A percentile compares a stretch with the other conserved stretches of the same genome.
These are phyloP conservation scores for Argya squamiceps DNA, from an alignment of 2,797 vertebrate species.

Conservation along the genomic window DNA sequence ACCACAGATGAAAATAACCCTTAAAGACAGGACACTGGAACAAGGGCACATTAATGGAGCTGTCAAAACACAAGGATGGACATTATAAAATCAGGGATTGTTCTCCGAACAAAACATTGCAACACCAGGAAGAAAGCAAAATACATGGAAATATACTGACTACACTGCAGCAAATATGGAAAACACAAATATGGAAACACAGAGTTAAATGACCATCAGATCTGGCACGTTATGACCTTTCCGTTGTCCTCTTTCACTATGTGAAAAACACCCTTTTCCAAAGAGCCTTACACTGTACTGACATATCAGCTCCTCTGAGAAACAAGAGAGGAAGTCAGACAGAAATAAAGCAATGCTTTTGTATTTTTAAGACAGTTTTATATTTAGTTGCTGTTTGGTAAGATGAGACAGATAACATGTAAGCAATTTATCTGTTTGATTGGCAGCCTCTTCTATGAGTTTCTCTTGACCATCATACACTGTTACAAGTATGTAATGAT, in stretches of 20 bases:
- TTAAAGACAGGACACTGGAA: neutral
- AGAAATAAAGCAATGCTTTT: neutral
- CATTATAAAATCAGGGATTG: neutral
- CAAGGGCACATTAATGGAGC: neutral
- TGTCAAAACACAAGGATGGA: neutral
- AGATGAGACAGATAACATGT: neutral
- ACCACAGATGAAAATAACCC: neutral
- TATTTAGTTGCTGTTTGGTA: neutral
- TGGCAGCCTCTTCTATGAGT: neutral
- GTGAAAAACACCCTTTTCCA: neutral
- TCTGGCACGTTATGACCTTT: neutral
- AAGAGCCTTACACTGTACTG: neutral
- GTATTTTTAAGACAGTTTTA: neutral
- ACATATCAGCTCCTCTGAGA: neutral
- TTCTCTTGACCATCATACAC: neutral
- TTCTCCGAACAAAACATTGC: neutral
- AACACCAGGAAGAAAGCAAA: neutral
- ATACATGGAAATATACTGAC: neutral
- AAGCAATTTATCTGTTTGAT: neutral
- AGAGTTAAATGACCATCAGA: neutral
- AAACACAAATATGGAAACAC: neutral
- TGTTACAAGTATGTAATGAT: neutral
- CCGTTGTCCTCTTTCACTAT: neutral
- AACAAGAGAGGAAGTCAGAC: neutral
- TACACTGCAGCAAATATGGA: neutral